Base-by-base conservation (phyloP, 1,140 invertebrate genomes). In the Leptinotarsa undecemlineata region DNA sequence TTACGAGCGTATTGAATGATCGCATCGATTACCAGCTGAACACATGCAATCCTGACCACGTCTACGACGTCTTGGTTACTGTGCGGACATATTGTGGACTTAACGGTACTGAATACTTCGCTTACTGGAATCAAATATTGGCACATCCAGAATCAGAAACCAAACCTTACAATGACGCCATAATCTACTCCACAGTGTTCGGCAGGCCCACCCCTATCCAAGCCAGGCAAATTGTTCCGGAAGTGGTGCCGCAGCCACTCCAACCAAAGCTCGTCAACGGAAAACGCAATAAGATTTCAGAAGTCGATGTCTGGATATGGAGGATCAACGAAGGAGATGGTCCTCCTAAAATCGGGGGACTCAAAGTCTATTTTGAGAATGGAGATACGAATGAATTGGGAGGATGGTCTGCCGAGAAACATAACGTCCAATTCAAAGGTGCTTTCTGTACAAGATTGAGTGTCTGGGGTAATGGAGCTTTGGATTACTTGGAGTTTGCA, bases 401-500 rank as follows among this genome's bases (percentile, higher is more conserved):
- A 4, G 3, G 3, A 23, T 23, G 23, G 23, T 23, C 23, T 23
- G 23, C 0, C 17, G 66, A 68, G n/a, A 42, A 23, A 17, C 1
- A 26, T n/a, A 14, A 23, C 17, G 17, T 68, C 13, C 14, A 68
- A 14, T 68, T 68, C 26, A 48, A 48, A 20, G 66, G 33, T 17
- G 19, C 33, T 15, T 15, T 26, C 5, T 48, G 19, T 23, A 23
- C 23, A 23, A 23, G 23, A 23, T 4, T 23, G 23, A 23, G 23
- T 23, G 23, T 4, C 23, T 23, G 23, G 23, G 23, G 23, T 3
- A 4, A 23, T 23, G 23, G 23, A 23, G 23, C 23, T 23, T 4
- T 68, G 21, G 66, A 68, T 68, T 23, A 15, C 19, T 68, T 68
- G 23, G 66, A 42, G 42, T 68, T 68, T 68, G n/a, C n/a, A 14